These are phyloP conservation scores for Melanerpes aurifrons DNA, from an alignment of 2,113 vertebrate species.

Conservation along the genomic window DNA sequence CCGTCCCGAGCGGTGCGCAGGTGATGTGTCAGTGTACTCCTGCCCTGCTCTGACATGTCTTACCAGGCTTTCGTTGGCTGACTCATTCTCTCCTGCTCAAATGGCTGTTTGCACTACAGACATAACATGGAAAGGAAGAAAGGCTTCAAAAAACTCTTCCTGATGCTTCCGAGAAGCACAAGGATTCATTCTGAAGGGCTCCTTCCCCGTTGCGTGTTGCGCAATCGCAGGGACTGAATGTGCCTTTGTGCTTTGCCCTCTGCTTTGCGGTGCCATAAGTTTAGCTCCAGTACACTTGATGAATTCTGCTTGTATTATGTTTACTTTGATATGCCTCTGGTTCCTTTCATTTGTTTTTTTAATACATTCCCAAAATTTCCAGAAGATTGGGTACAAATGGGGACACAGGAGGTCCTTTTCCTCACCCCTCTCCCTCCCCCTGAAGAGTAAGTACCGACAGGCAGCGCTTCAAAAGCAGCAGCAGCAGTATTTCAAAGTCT, in stretches of 20 bases:
- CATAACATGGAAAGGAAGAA: slow-evolving; percentile 2
- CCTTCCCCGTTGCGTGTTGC: slow-evolving; percentile 2
- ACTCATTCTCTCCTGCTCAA: slow-evolving; percentile 25
- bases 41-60: slow-evolving; percentile 14
- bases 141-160: slow-evolving; percentile 18
- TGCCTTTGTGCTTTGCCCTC: slow-evolving; percentile 54
- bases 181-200: slow-evolving; percentile 31
- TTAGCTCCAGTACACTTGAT: slow-evolving; percentile 27
- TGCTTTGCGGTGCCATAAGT: slow-evolving; percentile 6
- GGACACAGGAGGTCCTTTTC: background rate
- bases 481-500: background rate
- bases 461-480: background rate
- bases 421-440: background rate
- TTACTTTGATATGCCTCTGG: slow-evolving; percentile 34
- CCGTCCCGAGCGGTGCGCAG: background rate
- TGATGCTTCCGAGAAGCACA: slow-evolving; percentile 25
- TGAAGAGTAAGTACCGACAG: background rate
- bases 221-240: slow-evolving; percentile 38
- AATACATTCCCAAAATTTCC: background rate
- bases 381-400: background rate
- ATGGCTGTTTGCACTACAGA: background rate
- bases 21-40: slow-evolving; percentile 9
- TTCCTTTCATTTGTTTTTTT: background rate
- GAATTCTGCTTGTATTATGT: slow-evolving; percentile 36
- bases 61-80: slow-evolving; percentile 13